Base-by-base conservation (phyloP, 1,140 invertebrate genomes). In the Temnothorax curvispinosus region DNA sequence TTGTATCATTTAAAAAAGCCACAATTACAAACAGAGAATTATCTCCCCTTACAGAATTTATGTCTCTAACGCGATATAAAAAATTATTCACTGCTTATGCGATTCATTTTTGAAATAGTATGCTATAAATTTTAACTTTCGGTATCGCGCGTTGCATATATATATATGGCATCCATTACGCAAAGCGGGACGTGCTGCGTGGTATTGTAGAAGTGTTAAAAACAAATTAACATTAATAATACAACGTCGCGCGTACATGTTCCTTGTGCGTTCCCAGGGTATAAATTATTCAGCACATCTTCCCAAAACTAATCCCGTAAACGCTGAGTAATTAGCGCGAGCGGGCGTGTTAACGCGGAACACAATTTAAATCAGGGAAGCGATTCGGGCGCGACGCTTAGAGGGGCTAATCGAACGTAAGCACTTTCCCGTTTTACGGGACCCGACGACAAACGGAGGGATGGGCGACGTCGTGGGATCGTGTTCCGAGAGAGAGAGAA, bases 191-290 rank as follows among this genome's bases (percentile, higher is more conserved):
- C 35, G 64, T 54, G 62, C 15, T 27, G 27, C 47, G 62, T 18
- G 38, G 13, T 9, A 44, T 35, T 9, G 47, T 8, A 50, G 35
- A 67, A 52, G 47, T 41, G 64, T 69, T 54, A 54, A 71, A 71
- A 71, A 81, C 77, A 38, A 69, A 81, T 71, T 69, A 47, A 54
- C 64, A 41, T 81, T 71, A 81, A 71, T 81, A 81, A 81, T 71
- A 56, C n/a, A 71, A 18, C 21, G 35, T 35, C n/a, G 35, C 32
- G 27, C 54, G 38, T 27, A 1, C 62, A 6, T 41, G 62, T 52
- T 50, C n/a, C 47, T 81, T 60, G 13, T 27, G 27, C n/a, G 41
- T 75, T 50, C 35, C 27, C 41, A 41, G 18, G 21, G 35, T 44
- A 47, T 75, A 35, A 60, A 75, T 74, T 75, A 74, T 84, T 75